phyloP scores from a whole-genome alignment of 2,113 vertebrate genomes.

The Coreoperca whiteheadi region DNA sequence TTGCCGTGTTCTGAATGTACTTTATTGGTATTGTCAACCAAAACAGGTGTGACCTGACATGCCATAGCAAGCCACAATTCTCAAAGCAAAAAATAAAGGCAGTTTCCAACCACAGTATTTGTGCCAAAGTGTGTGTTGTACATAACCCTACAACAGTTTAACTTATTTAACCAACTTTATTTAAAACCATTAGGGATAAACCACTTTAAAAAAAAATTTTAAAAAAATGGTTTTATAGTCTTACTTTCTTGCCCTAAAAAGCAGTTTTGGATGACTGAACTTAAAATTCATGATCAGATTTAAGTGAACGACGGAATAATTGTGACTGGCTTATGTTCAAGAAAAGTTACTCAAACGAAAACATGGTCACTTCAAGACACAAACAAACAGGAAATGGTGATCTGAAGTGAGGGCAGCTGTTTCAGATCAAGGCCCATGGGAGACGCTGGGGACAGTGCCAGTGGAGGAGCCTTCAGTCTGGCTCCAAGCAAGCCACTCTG shows the following conservation, averaged over 20 bases:
- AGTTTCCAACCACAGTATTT: background rate
- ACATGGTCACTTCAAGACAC: conserved; percentile 41
- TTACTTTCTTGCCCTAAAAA: background rate
- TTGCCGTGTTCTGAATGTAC: background rate
- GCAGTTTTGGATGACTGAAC: background rate
- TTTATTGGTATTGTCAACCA: background rate
- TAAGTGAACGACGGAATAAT: conserved; percentile 1
- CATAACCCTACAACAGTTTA: background rate
- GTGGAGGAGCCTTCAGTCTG: conserved; percentile 68
- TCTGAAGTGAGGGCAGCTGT: conserved; percentile 59
- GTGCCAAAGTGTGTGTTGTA: background rate
- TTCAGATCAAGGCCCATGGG: conserved; percentile 66
- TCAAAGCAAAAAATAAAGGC: background rate
- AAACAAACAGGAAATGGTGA: conserved; percentile 68
- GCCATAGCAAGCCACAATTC: background rate
- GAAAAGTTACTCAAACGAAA: no score
- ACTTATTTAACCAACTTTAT: background rate
- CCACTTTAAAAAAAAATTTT: no score
- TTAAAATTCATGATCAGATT: background rate
- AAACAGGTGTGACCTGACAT: background rate
- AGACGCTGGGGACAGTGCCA: conserved; percentile 60
- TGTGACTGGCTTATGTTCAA: conserved; percentile 9
- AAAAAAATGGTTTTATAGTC: background rate
- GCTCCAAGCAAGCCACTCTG: conserved; percentile 69
- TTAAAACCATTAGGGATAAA: background rate